phyloP scores from a whole-genome alignment of 1,140 invertebrate genomes.

The Acromyrmex heyeri region DNA sequence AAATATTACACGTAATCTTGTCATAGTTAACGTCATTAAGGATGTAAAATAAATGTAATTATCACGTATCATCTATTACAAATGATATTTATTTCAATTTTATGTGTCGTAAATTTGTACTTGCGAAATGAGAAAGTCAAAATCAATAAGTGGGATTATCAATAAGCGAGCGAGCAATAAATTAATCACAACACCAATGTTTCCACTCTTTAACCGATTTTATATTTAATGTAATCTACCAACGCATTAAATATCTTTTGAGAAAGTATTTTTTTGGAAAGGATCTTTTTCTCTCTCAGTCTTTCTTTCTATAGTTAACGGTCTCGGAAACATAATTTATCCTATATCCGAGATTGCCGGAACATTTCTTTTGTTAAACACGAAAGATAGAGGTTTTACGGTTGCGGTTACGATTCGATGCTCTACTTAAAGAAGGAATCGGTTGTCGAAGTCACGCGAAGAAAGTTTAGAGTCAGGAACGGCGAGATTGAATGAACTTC shows the following conservation, averaged over 20 bases:
- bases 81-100: neutral
- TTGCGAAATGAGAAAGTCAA: neutral
- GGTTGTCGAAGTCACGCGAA: slow-evolving; percentile 61
- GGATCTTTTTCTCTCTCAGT: neutral
- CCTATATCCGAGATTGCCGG: neutral
- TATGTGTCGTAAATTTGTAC: neutral
- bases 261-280: slow-evolving; percentile 1
- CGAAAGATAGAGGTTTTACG: slow-evolving; percentile 16
- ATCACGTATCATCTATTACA: neutral
- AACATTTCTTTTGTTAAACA: slow-evolving; percentile 7
- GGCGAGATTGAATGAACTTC: slow-evolving; percentile 18
- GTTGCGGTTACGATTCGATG: slow-evolving; percentile 61
- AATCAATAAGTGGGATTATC: neutral
- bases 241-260: neutral
- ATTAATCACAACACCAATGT: neutral
- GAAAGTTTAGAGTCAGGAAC: slow-evolving; percentile 61
- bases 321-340: neutral
- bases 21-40: neutral
- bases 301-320: neutral
- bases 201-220: neutral
- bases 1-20: neutral
- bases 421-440: slow-evolving; percentile 56
- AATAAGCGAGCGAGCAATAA: neutral
- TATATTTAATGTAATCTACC: neutral
- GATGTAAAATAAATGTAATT: slow-evolving; percentile 21